Evolutionary conservation across 2,888 invertebrate species (phyloP), one percentile per base, ranked within the genome.

Genomic region (Acrobeloides nanus): DNA sequence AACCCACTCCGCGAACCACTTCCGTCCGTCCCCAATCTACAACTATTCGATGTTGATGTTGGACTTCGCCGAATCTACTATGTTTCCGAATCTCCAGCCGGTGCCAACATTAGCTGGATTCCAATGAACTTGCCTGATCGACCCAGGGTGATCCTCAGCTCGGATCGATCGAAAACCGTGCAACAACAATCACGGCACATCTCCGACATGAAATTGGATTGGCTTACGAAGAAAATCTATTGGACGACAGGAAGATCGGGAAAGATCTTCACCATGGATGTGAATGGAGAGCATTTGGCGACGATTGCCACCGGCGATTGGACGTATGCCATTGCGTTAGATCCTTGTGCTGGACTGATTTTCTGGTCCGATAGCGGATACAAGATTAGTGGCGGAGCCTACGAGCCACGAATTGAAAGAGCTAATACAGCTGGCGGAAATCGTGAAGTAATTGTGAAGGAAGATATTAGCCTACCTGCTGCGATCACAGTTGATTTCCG

Each of bases 181-280:
- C 57, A 54, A 24, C 26, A 48, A 23, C 54, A 52, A 6, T 49
- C 65, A 25, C 59, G 68, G 4, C 69, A 71, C 53, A 61, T 72
- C 18, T 66, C 68, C 10, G 73, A 74, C 50, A 62, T 73, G 64
- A 55, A 61, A 34, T 33, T 90, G 73, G 95, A 97, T 73, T 97
- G 95, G 95, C 88, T 93, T 0, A 89, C 89, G 62, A 86, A 87
- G 74, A 93, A 92, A 75, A 83, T 97, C 29, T 95, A 93, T 75
- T 97, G 92, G 90, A 89, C 93, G 0, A 95, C 95, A 70, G 88
- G 89, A 24, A 85, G 86, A 0, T 89, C 90, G 64, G 88, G 87
- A 40, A 66, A 68, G 41, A 89, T 92, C 46, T 90, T 89, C 68
- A 86, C 90, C 0, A 88, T 93, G 86, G 89, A 90, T 72, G 77